Conservation (phyloP, 2,797 vertebrate species). For the Lacerta agilis region DNA sequence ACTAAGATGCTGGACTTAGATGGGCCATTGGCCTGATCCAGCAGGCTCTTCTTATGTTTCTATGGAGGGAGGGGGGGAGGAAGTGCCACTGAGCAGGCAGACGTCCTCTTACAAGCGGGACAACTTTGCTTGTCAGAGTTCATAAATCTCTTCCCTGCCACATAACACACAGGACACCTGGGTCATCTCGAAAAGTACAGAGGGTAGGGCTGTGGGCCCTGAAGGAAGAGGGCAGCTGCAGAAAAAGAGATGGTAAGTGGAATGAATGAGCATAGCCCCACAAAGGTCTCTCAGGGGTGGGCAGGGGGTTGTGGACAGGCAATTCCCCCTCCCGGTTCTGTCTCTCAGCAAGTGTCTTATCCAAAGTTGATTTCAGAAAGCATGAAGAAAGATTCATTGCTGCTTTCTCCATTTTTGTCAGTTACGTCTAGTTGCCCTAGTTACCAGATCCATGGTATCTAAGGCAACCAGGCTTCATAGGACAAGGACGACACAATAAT, state of each 20-base stretch:
- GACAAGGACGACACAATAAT: slow-evolving; percentile 41
- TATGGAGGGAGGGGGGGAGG: too few relatives aligned
- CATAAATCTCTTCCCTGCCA: too few relatives aligned
- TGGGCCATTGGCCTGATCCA: too few relatives aligned
- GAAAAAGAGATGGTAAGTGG: not conserved
- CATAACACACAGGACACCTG: not conserved
- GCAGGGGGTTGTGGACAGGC: not conserved
- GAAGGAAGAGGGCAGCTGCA: not conserved
- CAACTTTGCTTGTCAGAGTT: too few relatives aligned
- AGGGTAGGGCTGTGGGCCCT: not conserved
- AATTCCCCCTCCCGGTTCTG: not conserved
- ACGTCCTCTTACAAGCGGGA: too few relatives aligned
- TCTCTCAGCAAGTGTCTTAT: slow-evolving; percentile 33
- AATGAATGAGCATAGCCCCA: not conserved
- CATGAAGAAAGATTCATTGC: slow-evolving; percentile 56
- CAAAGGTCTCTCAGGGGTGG: not conserved
- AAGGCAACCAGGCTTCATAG: slow-evolving; percentile 64
- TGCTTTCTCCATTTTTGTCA: slow-evolving; percentile 63
- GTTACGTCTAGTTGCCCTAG: slow-evolving; percentile 59
- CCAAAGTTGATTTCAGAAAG: slow-evolving; percentile 49
- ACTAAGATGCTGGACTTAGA: too few relatives aligned
- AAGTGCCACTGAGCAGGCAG: too few relatives aligned
- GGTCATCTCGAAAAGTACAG: not conserved
- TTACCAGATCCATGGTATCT: slow-evolving; percentile 64
- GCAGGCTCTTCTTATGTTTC: too few relatives aligned